Evolutionary conservation across 2,888 invertebrate species (phyloP).

Genomic region (Cephus pulcher): DNA sequence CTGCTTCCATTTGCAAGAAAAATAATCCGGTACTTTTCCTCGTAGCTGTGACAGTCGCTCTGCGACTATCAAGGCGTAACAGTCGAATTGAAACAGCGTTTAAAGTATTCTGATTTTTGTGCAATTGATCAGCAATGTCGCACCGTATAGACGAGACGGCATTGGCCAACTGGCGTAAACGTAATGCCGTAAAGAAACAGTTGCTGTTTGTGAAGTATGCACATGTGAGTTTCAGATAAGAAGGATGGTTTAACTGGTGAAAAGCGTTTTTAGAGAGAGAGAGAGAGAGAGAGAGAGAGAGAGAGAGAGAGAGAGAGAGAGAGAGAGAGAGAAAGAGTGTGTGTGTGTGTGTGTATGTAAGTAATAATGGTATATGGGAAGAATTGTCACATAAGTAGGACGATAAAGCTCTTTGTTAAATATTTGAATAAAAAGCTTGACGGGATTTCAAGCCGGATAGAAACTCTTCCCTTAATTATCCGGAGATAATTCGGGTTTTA

Average conservation of each 20-base stretch:
- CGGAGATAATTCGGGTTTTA: not conserved
- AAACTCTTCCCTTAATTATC: not conserved
- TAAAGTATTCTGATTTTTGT: not conserved
- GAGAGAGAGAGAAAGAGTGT: too few species aligned
- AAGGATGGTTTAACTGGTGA: not conserved
- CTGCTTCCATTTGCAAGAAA: too few species aligned
- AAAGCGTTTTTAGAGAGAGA: not conserved
- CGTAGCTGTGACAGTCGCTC: too few species aligned
- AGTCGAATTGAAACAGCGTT: not conserved
- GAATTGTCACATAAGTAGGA: not conserved
- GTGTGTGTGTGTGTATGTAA: too few species aligned
- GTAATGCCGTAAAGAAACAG: not conserved
- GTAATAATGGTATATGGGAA: not conserved
- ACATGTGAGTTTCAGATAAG: constrained; percentile 13
- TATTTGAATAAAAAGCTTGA: not conserved
- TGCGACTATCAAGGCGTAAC: not conserved
- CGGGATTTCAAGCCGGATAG: not conserved
- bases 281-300: too few species aligned
- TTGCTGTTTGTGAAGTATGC: constrained; percentile 15
- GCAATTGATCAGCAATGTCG: not conserved
- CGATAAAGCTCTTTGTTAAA: not conserved
- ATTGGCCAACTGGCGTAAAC: not conserved
- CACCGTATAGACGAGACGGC: not conserved
- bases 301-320: too few species aligned
- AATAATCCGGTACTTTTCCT: too few species aligned